Evolutionary conservation across 23 tunicate species (phyloP), one percentile per base, ranked within the genome.

Genomic region (Ascidia mentula): DNA sequence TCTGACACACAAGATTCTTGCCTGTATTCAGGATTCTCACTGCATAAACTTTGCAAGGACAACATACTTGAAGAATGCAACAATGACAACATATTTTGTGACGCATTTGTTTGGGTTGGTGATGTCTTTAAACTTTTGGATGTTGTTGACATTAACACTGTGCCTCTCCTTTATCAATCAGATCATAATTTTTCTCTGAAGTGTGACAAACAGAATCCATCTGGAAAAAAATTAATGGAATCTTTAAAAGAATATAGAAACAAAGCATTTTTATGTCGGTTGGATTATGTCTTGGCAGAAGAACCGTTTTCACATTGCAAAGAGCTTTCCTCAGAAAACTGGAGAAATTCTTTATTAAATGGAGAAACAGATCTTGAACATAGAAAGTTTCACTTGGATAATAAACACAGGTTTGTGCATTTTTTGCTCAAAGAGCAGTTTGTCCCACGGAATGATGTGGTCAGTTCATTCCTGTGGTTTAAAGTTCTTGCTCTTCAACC

Each of bases 301-400:
- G 60, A 73, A 1, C 31, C 45, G 20, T 82, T 82, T 73, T 33
- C 79, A 30, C 45, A 72, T 15, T 82, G 86, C 40, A 22, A 20
- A 31, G 86, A 82, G 36, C 13, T 82, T 17, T 38, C 59, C 70
- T n/a, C 84, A 20, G 46, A 69, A 24, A 34, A 77, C 17, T 88
- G 93, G 93, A 87, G 69, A 72, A 34, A 88, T 8, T 45, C 80
- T 46, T 75, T 88, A 32, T 36, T 61, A 74, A 72, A 88, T 17
- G 70, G 37, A 32, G 82, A 82, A 38, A 61, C 9, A 5, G 42
- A 73, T 5, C 37, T 86, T 34, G n/a, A 40, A 35, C 77, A 61
- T 73, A 59, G 59, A 46, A 6, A 0, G 0, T 37, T 72, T 18
- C 40, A 40, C 32, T 69, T 78, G 39, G 30, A 65, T 37, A 9